Evolutionary conservation across 2,113 vertebrate species (phyloP), one percentile per base, ranked within the genome.

Genomic region (Ceyx cyanopectus): DNA sequence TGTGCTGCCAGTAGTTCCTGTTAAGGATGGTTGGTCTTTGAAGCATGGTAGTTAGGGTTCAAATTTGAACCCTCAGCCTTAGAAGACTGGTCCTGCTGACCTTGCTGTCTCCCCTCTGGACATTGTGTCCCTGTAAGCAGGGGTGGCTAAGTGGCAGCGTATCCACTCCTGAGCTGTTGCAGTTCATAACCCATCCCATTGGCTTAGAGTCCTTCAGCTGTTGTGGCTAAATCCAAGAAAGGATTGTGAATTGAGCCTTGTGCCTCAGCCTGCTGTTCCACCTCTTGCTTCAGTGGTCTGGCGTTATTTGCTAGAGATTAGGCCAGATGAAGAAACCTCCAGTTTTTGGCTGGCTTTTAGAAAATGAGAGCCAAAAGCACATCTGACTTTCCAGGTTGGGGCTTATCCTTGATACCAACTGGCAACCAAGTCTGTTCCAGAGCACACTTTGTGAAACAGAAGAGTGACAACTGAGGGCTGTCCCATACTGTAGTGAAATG

Each of bases 81-180:
- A 21, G 51, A 89, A 41, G 23, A 11, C 24, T 63, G 27, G 14
- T 86, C 48, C 9, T 70, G 32, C 45, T 80, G 34, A 61, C 21
- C 23, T 50, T 75, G 27, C 37, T 63, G 21, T 62, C 30, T 73
- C 63, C 20, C 20, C 8, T 14, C 2, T 77, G 46, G 29, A 32
- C 1, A 1, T 48, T 67, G 4, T 78, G 81, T 8, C 27, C 24
- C 19, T 70, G 9, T 50, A 62, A 18, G 32, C 5, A 7, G 46
- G 37, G 16, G 9, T 2, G 4, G 50, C 3, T 4, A 41, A 27
- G 45, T 53, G 57, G 24, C 21, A 48, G 21, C 0, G 0, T 30
- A 43, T 60, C 51, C 0, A 0, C 13, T 81, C 43, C 62, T 30
- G 34, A 70, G 51, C 32, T 75, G 18, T 54, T 81, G 30, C 7